Conservation (phyloP, 2,797 vertebrate genomes). For the Lophotriccus pileatus region DNA sequence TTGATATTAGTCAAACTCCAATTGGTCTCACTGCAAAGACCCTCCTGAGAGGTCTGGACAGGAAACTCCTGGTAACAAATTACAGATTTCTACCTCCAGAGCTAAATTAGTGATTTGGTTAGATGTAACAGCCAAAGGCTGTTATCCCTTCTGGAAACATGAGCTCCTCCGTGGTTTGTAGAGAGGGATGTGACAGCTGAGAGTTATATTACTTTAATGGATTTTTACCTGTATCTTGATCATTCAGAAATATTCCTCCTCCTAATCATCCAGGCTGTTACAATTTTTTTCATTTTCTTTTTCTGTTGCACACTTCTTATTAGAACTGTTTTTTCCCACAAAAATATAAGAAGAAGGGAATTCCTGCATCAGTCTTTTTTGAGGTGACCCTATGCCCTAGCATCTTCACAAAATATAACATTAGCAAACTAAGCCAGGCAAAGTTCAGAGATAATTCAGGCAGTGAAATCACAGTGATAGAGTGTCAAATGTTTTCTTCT, state of each 20-base stretch:
- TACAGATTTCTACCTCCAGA: neutral
- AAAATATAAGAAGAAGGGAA: neutral
- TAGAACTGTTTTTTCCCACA: neutral
- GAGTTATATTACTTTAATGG: neutral
- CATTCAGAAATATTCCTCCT: neutral
- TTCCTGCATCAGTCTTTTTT: neutral
- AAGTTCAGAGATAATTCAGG: conserved; percentile 43
- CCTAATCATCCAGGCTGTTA: neutral
- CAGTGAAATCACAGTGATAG: conserved; percentile 15
- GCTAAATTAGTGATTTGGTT: neutral
- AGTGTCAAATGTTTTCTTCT: conserved; percentile 37
- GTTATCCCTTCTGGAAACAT: neutral
- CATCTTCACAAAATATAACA: neutral
- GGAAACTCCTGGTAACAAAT: neutral
- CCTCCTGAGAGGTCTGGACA: neutral
- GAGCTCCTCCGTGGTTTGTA: neutral
- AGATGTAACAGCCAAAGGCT: neutral
- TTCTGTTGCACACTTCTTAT: neutral
- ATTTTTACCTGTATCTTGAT: neutral
- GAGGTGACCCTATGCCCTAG: neutral
- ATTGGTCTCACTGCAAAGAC: neutral
- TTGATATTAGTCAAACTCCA: neutral
- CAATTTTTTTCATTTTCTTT: neutral
- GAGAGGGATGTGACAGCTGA: neutral
- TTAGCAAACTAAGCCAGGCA: conserved; percentile 7